Evolutionary conservation across 2,797 vertebrate genomes (phyloP), one percentile per base, ranked within the genome.

Genomic region (Hipposideros larvatus): DNA sequence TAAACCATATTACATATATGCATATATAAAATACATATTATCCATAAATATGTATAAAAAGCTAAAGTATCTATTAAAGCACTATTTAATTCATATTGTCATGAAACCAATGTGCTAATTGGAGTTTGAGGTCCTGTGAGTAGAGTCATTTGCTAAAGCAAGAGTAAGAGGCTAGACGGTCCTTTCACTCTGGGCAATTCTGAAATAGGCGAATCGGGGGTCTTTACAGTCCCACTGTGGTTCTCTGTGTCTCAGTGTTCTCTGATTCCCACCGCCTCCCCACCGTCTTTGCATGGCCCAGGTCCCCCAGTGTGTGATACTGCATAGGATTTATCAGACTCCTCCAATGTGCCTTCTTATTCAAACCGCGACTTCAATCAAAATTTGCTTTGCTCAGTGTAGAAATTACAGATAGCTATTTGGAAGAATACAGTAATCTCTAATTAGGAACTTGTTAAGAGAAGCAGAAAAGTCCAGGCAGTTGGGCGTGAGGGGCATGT

Each of bases 401-500:
- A 71, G 77, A 55, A 24, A 61, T 80, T 75, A 77, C 31, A 85
- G 46, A 19, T 78, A 7, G 11, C 31, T 53, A 9, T 65, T 83
- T 13, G 2, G 14, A 96, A 75, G 21, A 90, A n/a, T 57, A 46
- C 11, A 55, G 21, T 34, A 22, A 77, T 43, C 57, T 91, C 24
- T 65, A 65, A 21, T 7, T 31, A 75, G 19, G 71, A 90, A 19
- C 63, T 63, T 74, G 26, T 85, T 16, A 73, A 59, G 57, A 65
- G 61, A 79, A 63, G 41, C 53, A 66, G 65, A 22, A 21, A 43
- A 63, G 31, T n/a, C 15, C 10, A 16, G 26, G 53, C 59, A 24
- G 22, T 6, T 34, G 26, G 37, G 68, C 63, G 18, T 8, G 1
- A 41, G 34, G 16, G 22, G 2, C 21, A 0, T 1, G 0, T 24